These are phyloP conservation scores for Caranx ignobilis DNA, from an alignment of 2,113 vertebrate species.

Conservation along the genomic window DNA sequence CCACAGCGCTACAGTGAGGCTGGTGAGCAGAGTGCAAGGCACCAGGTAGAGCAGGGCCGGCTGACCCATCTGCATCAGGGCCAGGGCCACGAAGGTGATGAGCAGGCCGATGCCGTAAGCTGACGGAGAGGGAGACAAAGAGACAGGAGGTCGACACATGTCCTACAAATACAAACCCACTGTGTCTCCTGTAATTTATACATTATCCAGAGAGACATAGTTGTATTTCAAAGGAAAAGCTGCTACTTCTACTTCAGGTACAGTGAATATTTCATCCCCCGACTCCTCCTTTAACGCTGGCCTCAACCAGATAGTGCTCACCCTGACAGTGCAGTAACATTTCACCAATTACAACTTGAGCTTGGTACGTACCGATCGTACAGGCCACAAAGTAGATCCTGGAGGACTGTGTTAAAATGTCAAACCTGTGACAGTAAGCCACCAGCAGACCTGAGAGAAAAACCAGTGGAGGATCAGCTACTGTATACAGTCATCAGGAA, in stretches of 20 bases:
- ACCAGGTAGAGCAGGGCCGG: slow-evolving; percentile 97
- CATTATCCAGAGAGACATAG: too few species aligned
- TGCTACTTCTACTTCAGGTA: too few species aligned
- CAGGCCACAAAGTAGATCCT: slow-evolving; percentile 95
- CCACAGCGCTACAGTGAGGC: slow-evolving; percentile 91
- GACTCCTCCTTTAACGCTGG: neutral
- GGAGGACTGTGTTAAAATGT: slow-evolving; percentile 93
- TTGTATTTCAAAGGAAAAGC: too few species aligned
- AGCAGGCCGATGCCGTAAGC: slow-evolving; percentile 95
- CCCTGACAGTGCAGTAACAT: neutral
- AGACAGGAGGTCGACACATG: neutral
- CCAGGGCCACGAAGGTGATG: slow-evolving; percentile 95
- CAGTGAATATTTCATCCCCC: too few species aligned
- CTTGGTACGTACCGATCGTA: slow-evolving; percentile 88
- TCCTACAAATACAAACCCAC: neutral
- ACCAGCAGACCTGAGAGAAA: slow-evolving; percentile 89
- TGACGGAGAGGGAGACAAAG: slow-evolving; percentile 57
- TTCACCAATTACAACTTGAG: neutral
- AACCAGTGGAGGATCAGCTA: neutral
- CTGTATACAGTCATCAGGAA: neutral
- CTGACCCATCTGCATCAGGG: slow-evolving; percentile 95
- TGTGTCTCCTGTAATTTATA: neutral
- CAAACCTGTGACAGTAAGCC: slow-evolving; percentile 96
- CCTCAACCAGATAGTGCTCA: neutral
- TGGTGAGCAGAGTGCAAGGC: slow-evolving; percentile 94